Percentiles rank a stretch among this genome's conserved stretches.
These are phyloP conservation scores for Tichodroma muraria DNA, from an alignment of 2,113 vertebrate genomes.

Conservation along the genomic window DNA sequence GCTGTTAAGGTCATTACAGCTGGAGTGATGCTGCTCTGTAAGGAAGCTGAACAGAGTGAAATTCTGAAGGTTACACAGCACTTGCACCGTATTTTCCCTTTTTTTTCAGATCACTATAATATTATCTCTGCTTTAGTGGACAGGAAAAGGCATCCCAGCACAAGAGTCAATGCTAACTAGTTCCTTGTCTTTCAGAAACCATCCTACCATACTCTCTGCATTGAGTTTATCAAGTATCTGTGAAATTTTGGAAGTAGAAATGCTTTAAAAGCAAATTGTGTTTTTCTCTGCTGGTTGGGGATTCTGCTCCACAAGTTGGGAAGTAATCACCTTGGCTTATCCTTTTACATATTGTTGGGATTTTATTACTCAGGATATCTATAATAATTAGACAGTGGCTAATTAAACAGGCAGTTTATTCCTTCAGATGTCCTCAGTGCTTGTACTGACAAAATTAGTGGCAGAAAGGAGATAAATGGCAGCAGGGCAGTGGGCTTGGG, in stretches of 20 bases:
- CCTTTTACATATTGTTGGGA: background rate
- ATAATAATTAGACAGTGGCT: background rate
- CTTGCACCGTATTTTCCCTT: background rate
- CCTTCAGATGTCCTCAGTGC: background rate
- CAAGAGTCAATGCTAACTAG: background rate
- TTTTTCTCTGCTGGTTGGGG: background rate
- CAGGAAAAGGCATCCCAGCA: background rate
- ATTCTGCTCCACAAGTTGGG: background rate
- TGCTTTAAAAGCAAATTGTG: background rate
- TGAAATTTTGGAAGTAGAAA: background rate
- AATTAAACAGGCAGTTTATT: background rate
- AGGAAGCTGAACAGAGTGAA: background rate
- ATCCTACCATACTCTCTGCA: background rate
- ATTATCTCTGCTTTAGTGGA: background rate
- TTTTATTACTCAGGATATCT: background rate
- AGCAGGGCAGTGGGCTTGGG: background rate
- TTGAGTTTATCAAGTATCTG: background rate
- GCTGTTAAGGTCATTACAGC: background rate
- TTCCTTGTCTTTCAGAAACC: background rate
- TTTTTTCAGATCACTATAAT: background rate
- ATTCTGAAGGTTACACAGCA: rapidly evolving
- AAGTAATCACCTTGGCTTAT: background rate
- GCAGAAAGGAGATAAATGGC: background rate
- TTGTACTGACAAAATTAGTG: background rate
- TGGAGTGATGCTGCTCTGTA: background rate